Percentiles rank a stretch among this genome's conserved stretches.
Evolutionary conservation across 2,797 vertebrate species (phyloP).

Genomic region (Sciurus carolinensis): DNA sequence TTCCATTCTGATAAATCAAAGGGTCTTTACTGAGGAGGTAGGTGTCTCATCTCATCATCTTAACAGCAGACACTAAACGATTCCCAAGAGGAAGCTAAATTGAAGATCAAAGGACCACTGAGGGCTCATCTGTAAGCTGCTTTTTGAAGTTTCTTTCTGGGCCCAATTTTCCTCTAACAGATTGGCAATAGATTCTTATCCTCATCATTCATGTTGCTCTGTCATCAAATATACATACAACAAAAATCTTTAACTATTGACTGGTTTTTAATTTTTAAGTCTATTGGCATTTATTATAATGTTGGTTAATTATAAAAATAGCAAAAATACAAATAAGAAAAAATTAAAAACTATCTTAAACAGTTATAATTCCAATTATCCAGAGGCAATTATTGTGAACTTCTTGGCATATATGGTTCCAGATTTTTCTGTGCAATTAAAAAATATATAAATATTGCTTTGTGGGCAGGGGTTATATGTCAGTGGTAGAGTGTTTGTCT

Average conservation of each 20-base stretch:
- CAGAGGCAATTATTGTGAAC: neutral
- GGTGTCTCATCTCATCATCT: neutral
- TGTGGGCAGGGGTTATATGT: neutral
- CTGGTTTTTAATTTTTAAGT: neutral
- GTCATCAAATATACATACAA: neutral
- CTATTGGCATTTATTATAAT: neutral
- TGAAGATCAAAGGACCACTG: neutral
- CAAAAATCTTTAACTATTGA: neutral
- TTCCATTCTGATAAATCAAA: constrained; percentile 47
- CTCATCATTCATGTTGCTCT: neutral
- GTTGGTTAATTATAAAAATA: neutral
- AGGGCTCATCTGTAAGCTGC: neutral
- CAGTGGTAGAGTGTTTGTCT: no score
- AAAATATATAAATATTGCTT: neutral
- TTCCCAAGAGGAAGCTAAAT: neutral
- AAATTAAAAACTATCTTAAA: constrained; percentile 35
- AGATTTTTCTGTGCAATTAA: neutral
- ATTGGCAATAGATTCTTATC: neutral
- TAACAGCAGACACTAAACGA: neutral
- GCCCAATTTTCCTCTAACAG: neutral
- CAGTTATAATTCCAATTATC: neutral
- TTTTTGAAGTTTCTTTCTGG: neutral
- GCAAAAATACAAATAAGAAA: neutral
- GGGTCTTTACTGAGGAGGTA: neutral
- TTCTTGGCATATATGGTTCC: neutral